Evolutionary conservation across 1,140 invertebrate species (phyloP).

Genomic region (Parasteatoda tepidariorum): DNA sequence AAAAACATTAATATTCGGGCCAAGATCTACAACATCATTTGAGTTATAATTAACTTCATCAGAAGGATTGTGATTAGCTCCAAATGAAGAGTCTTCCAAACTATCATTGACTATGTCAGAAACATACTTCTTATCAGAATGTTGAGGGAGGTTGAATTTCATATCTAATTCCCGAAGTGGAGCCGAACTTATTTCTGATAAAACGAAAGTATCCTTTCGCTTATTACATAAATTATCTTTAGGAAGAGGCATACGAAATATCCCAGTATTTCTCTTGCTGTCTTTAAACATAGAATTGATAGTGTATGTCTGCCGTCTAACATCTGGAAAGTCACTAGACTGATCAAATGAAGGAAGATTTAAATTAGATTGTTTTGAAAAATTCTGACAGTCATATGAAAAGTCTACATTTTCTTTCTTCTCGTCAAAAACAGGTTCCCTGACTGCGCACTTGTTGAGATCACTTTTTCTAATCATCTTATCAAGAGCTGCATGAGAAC

Average conservation of each 20-base stretch:
- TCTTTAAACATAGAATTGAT: slow-evolving; percentile 21
- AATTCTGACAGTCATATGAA: neutral
- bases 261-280: neutral
- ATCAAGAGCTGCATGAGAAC: neutral
- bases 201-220: neutral
- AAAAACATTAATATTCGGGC: neutral
- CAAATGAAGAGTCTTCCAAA: slow-evolving; percentile 15
- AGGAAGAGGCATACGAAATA: neutral
- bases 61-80: neutral
- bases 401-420: neutral
- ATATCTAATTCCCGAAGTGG: neutral
- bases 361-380: neutral
- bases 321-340: neutral
- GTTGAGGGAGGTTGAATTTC: neutral
- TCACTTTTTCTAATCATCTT: neutral
- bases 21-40: neutral
- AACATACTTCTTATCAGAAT: neutral
- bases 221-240: neutral
- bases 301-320: slow-evolving; percentile 38
- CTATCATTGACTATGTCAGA: slow-evolving; percentile 19
- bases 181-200: neutral
- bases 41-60: neutral
- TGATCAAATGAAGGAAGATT: neutral
- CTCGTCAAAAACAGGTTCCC: too few relatives aligned
- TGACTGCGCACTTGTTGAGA: neutral